Evolutionary conservation across 2,113 vertebrate genomes (phyloP).

Genomic region (Azemiops feae): DNA sequence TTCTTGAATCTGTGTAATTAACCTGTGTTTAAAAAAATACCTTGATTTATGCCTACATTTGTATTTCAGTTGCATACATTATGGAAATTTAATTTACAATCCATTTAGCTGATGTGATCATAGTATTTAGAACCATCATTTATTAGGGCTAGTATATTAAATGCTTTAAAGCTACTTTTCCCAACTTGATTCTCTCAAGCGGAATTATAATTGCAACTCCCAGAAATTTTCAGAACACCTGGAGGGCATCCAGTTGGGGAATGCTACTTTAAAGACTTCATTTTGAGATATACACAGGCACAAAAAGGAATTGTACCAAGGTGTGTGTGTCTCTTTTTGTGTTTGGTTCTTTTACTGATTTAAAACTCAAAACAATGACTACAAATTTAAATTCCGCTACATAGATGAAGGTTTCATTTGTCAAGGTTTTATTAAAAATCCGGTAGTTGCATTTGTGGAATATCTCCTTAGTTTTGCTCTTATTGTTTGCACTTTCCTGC

Average conservation of each 20-base stretch:
- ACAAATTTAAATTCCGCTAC: constrained; percentile 58
- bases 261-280: constrained; percentile 67
- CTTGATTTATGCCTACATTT: constrained; percentile 91
- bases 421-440: constrained; percentile 67
- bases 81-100: constrained; percentile 99
- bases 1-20: constrained; percentile 93
- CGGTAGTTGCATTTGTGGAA: constrained; percentile 42
- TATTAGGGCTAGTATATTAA: constrained; percentile 94
- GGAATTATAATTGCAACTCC: neutral
- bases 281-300: constrained; percentile 68
- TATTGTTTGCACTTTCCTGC: constrained; percentile 53
- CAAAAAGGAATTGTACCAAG: constrained; percentile 74
- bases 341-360: constrained; percentile 68
- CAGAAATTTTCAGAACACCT: neutral
- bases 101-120: constrained; percentile 99
- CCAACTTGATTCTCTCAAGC: neutral
- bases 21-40: constrained; percentile 99
- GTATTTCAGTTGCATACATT: constrained; percentile 95
- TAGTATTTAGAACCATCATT: constrained; percentile 95
- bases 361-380: constrained; percentile 70
- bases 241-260: neutral
- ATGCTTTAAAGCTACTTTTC: constrained; percentile 64
- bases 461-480: constrained; percentile 63
- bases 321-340: constrained; percentile 30
- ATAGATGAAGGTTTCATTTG: constrained; percentile 63